phyloP scores from a whole-genome alignment of 2,797 vertebrate genomes.

The Gymnothorax javanicus region DNA sequence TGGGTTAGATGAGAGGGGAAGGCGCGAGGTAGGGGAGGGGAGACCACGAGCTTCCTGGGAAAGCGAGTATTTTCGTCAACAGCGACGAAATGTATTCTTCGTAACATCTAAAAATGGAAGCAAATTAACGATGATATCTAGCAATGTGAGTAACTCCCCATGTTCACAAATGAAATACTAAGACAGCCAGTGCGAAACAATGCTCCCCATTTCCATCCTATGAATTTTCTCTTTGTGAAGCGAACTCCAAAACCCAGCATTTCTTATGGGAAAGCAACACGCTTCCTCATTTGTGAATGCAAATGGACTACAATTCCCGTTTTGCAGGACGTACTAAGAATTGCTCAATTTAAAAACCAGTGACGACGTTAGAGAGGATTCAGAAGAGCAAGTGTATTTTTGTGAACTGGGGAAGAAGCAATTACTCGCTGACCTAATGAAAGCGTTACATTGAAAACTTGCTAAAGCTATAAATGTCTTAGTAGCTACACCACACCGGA shows the following conservation, averaged over 20 bases:
- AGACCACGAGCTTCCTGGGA: slow-evolving; percentile 67
- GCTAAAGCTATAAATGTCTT: no score
- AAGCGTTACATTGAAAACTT: no score
- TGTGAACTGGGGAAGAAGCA: no score
- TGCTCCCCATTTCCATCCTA: background rate
- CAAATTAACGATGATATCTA: background rate
- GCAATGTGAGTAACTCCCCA: background rate
- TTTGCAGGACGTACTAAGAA: background rate
- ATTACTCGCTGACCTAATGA: no score
- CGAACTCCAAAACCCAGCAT: slow-evolving; percentile 32
- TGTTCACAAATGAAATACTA: slow-evolving; percentile 4
- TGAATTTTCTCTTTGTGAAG: background rate
- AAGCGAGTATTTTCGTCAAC: slow-evolving; percentile 46
- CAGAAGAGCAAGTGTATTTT: no score
- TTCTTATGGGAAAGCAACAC: background rate
- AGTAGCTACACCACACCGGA: no score
- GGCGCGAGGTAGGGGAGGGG: slow-evolving; percentile 77
- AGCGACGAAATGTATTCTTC: background rate
- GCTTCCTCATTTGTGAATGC: background rate
- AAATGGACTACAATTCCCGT: slow-evolving; percentile 23
- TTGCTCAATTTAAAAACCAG: background rate
- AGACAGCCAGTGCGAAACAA: background rate
- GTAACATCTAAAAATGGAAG: background rate
- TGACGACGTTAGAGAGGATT: no score
- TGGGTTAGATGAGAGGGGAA: slow-evolving; percentile 76